These are phyloP conservation scores for Cydia splendana DNA, from an alignment of 1,140 invertebrate species.

Conservation along the genomic window DNA sequence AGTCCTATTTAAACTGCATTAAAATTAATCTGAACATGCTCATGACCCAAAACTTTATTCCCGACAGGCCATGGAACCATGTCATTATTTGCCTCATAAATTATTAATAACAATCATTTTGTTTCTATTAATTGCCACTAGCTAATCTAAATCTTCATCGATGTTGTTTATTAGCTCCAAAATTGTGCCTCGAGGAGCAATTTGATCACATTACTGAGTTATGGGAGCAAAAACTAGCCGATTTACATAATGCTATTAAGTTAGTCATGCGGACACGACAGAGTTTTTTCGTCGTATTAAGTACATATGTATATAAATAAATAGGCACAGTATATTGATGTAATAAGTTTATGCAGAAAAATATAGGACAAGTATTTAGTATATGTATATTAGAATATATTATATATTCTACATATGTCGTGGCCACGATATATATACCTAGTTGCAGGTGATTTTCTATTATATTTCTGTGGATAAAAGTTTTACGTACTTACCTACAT, in stretches of 20 bases:
- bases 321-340: neutral
- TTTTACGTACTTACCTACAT: no score
- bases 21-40: neutral
- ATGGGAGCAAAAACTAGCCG: conserved; percentile 39
- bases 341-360: neutral
- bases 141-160: conserved; percentile 48
- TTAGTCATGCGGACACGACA: conserved; percentile 23
- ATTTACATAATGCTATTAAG: conserved; percentile 38
- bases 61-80: conserved; percentile 37
- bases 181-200: conserved; percentile 38
- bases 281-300: conserved; percentile 12
- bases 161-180: conserved; percentile 43
- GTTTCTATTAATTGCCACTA: conserved; percentile 43
- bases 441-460: no score
- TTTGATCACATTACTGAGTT: conserved; percentile 41
- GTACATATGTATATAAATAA: neutral
- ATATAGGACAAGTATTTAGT: neutral
- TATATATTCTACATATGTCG: neutral
- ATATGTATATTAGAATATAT: no score
- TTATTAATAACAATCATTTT: conserved; percentile 48
- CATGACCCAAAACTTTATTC: neutral
- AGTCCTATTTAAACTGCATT: neutral
- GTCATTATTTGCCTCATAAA: conserved; percentile 55
- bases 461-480: no score
- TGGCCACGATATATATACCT: no score